phyloP scores from a whole-genome alignment of 1,140 invertebrate genomes.

The Penaeus chinensis region DNA sequence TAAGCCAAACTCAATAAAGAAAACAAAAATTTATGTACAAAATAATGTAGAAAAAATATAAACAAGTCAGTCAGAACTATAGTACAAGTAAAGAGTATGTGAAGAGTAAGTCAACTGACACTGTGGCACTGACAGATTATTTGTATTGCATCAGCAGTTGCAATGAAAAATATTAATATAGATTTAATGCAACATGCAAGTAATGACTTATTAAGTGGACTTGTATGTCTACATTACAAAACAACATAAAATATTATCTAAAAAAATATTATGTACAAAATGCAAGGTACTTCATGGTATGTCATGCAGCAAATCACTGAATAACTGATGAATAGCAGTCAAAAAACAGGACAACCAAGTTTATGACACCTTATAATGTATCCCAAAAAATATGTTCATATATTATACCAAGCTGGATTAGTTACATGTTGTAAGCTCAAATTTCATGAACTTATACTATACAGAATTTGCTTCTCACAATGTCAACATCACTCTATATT shows the following conservation, averaged over 20 bases:
- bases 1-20: constrained; percentile 32
- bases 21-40: constrained; percentile 44
- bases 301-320: constrained; percentile 37
- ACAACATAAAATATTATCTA: constrained; percentile 48
- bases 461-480: background rate
- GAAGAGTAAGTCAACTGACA: constrained; percentile 47
- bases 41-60: constrained; percentile 44
- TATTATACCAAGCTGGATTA: background rate
- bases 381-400: constrained; percentile 6
- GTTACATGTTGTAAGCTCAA: background rate
- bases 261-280: constrained; percentile 51
- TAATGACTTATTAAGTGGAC: constrained; percentile 25
- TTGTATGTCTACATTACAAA: constrained; percentile 40
- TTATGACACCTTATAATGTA: constrained; percentile 10
- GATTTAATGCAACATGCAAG: constrained; percentile 33
- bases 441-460: constrained; percentile 1
- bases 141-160: constrained; percentile 36
- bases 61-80: constrained; percentile 42
- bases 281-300: constrained; percentile 41
- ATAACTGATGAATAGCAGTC: constrained; percentile 25
- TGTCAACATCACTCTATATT: too few relatives aligned
- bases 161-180: constrained; percentile 7
- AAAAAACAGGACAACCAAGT: constrained; percentile 47
- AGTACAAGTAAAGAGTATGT: constrained; percentile 21
- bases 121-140: constrained; percentile 52